Evolutionary conservation across 2,113 vertebrate species (phyloP).

Genomic region (human): GRCh38 chr5:166276501-166277000

Average conservation of each 20-base stretch:
- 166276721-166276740: not conserved
- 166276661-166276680: not conserved
- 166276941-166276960: not conserved
- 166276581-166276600: not conserved
- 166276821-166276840: not conserved
- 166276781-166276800: not conserved
- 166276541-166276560: not conserved
- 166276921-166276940: not conserved
- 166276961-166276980: not conserved
- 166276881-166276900: not conserved
- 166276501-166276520: not conserved
- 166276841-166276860: accelerated
- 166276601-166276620: not conserved
- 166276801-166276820: not conserved
- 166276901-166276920: not conserved
- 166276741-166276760: not conserved
- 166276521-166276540: not conserved
- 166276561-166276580: not conserved
- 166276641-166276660: not conserved
- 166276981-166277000: not conserved
- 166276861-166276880: not conserved
- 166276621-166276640: not conserved
- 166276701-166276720: not conserved
- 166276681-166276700: not conserved
- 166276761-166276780: not conserved